Base-by-base conservation (phyloP, 2,797 vertebrate genomes). In the Clarias platycephalus region DNA sequence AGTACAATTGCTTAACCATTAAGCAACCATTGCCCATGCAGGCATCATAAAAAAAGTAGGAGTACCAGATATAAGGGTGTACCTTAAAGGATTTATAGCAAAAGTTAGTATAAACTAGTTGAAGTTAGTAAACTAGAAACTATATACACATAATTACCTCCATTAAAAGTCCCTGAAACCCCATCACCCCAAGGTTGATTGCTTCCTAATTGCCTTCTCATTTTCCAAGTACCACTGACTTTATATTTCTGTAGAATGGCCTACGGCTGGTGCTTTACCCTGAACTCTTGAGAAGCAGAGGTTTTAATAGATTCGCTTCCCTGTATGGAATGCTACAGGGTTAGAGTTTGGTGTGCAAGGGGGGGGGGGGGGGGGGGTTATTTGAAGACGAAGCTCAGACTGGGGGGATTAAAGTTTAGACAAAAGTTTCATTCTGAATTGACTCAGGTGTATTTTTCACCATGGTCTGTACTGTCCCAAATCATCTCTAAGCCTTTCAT, bases 291-390 rank as follows among this genome's bases (percentile, higher is more conserved):
- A 85, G 64, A 72, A 80, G 80, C 76, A 76, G 80, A 77, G 82
- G 82, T 85, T 84, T 87, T 89, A 86, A 86, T 89, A 84, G 67
- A 84, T 87, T 87, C 58, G 31, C 44, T 84, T 80, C 76, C 64
- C 74, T 77, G 70, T 72, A 87, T 80, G 57, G 86, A 87, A 80
- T 26, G 84, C 86, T 77, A 70, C 37, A 75, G 80, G 67, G 76
- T 85, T 82, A 80, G 63, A 70, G n/a, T 31, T 34, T 85, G 84
- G 87, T 77, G 87, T 77, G 71, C 70, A 77, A 2, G n/a, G 79
- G 66, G 64, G 53, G n/a, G n/a, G 7, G n/a, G 49, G 26, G 9
- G 44, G 13, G 18, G n/a, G 28, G n/a, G 31, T 71, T n/a, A 53
- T 40, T 28, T 15, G 24, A 67, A 83, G 72, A 67, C 3, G 2